Evolutionary conservation across 2,113 vertebrate species (phyloP), one percentile per base, ranked within the genome.

Genomic region (Eolophus roseicapilla): DNA sequence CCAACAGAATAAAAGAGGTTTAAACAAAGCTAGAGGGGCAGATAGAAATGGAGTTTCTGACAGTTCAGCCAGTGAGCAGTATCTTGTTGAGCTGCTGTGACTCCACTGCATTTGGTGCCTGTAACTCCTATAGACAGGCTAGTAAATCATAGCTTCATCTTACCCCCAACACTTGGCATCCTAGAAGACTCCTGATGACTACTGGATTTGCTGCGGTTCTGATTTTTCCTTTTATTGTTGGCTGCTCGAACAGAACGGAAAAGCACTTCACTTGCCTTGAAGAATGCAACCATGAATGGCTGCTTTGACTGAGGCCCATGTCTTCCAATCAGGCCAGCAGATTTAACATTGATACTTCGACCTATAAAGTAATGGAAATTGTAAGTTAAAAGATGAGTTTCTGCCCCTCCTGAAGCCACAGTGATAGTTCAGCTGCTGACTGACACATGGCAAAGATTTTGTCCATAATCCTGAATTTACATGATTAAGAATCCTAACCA

Each of bases 231-330:
- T 97, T 99, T 99, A 65, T 98, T 98, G 74, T 98, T 98, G 78
- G 99, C 98, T 64, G 99, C 99, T 97, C 99, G 98, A 74, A 99
- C 99, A 9, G 99, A 99, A 84, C 99, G 99, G 79, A 99, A 98
- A 88, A 99, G 98, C 35, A 99, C 99, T 97, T 99, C 99, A 3
- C 99, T 99, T 83, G 99, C 99, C 98, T 99, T 99, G 97, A 99
- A 99, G 98, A 99, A 99, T 7, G 99, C 99, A 95, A 99, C 99
- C 97, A 99, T 98, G 97, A 99, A 99, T 0, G 99, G 99, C 67
- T 99, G 99, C 82, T 99, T 99, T 93, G 99, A 99, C 95, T 99
- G 99, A 49, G 99, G 99, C 50, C 99, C 99, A 3, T 98, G 98
- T 93, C 99, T 98, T 80, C 99, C 99, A 84, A 99, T 97, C 50